A percentile compares a stretch with the other conserved stretches of the same genome.
These are phyloP conservation scores for Heliconius himera DNA, from an alignment of 1,140 invertebrate genomes.

Conservation along the genomic window DNA sequence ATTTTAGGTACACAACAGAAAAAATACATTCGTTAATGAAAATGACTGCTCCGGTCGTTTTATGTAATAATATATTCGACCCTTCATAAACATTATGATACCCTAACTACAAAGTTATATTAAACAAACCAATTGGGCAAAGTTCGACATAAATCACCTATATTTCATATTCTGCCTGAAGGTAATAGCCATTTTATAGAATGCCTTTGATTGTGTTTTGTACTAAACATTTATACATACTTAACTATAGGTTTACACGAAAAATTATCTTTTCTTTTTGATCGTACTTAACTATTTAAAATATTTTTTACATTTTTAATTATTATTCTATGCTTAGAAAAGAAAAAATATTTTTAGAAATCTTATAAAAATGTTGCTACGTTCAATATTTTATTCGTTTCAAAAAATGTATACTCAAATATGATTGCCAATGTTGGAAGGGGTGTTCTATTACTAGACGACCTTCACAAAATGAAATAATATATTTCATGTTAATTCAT, in stretches of 20 bases:
- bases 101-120: background rate
- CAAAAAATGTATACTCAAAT: background rate
- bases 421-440: background rate
- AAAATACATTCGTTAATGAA: no score
- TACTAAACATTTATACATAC: background rate
- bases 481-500: slow-evolving; percentile 2
- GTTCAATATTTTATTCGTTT: no score
- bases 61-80: background rate
- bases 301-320: no score
- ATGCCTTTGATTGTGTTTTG: background rate
- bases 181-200: background rate
- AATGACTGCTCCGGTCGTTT: background rate
- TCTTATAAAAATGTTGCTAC: no score
- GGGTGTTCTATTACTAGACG: slow-evolving; percentile 32
- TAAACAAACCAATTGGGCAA: background rate
- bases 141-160: background rate
- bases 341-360: no score
- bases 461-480: slow-evolving; percentile 31
- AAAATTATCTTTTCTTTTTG: no score
- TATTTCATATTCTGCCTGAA: background rate
- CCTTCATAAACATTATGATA: no score
- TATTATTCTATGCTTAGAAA: no score
- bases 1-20: no score
- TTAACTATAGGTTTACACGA: no score
- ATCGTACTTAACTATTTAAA: no score